phyloP scores from a whole-genome alignment of 2,797 vertebrate species.

The Urocyon cinereoargenteus region DNA sequence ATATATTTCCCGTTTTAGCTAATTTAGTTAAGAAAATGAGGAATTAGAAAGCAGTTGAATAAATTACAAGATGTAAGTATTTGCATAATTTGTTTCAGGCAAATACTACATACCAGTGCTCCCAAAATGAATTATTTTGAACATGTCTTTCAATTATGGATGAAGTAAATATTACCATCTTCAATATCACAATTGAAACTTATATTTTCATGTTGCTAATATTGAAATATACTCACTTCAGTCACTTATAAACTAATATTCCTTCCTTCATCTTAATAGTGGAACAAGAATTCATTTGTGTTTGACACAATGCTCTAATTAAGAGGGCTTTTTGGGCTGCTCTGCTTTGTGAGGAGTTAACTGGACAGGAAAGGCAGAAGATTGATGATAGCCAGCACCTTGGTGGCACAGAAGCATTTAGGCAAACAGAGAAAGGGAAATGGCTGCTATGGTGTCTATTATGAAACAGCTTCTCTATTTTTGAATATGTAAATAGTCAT shows the following conservation, averaged over 20 bases:
- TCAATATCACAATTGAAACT: conserved; percentile 61
- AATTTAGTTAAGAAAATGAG: conserved; percentile 77
- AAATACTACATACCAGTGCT: conserved; percentile 17
- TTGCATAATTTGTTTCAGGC: conserved; percentile 80
- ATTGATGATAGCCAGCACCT: conserved; percentile 77
- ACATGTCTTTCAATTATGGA: conserved; percentile 64
- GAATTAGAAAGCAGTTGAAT: conserved; percentile 69
- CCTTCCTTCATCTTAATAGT: background rate
- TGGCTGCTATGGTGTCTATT: conserved; percentile 73
- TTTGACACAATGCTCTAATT: conserved; percentile 32
- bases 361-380: conserved; percentile 81
- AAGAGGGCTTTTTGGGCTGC: background rate
- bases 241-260: conserved; percentile 59
- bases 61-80: conserved; percentile 67
- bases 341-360: conserved; percentile 76
- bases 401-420: conserved; percentile 79
- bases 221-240: conserved; percentile 62
- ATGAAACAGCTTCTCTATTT: conserved; percentile 81
- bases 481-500: conserved; percentile 70
- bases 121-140: conserved; percentile 69
- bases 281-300: conserved; percentile 59
- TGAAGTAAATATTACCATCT: conserved; percentile 70
- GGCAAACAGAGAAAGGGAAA: conserved; percentile 79
- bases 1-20: conserved; percentile 58
- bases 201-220: conserved; percentile 61